These are phyloP conservation scores for Dermatemys mawii DNA, from an alignment of 2,113 vertebrate genomes.

Conservation along the genomic window DNA sequence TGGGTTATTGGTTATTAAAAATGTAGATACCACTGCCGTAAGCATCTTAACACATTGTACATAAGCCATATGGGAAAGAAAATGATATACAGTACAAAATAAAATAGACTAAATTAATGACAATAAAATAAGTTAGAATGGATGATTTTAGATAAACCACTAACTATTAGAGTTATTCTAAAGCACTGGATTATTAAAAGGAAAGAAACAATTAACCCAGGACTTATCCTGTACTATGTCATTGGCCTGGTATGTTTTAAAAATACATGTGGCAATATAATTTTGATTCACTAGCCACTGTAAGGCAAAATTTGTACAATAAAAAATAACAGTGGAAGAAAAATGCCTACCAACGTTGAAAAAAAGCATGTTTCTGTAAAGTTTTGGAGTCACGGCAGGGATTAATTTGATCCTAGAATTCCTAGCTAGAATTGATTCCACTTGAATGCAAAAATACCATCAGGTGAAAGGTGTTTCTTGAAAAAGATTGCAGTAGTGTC, in stretches of 20 bases:
- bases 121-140: neutral
- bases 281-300: neutral
- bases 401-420: neutral
- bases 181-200: neutral
- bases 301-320: neutral
- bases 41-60: neutral
- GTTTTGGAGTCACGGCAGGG: neutral
- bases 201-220: neutral
- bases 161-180: neutral
- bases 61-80: neutral
- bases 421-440: neutral
- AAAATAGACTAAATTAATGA: neutral
- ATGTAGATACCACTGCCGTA: neutral
- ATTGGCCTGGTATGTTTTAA: neutral
- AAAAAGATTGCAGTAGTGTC: neutral
- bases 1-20: neutral
- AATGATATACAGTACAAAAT: neutral
- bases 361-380: neutral
- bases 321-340: neutral
- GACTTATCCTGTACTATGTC: neutral
- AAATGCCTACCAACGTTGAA: neutral
- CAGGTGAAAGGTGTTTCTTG: neutral
- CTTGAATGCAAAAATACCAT: neutral
- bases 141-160: neutral
- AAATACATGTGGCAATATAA: neutral